A percentile compares a stretch with the other conserved stretches of the same genome.
phyloP scores from a whole-genome alignment of 2,797 vertebrate genomes.

The Discoglossus pictus region DNA sequence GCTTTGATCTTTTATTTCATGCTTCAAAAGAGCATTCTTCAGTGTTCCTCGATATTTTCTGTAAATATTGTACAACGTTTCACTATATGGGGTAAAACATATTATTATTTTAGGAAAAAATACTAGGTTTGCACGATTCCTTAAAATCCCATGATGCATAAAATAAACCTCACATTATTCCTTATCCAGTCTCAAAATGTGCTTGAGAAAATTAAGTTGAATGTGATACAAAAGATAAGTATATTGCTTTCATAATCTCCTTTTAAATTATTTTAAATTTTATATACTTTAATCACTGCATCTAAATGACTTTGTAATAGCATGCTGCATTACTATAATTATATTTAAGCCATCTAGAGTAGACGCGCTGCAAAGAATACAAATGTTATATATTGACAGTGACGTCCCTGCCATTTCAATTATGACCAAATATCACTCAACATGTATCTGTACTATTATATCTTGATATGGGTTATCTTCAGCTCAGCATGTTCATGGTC shows the following conservation, averaged over 20 bases:
- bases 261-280: constrained; percentile 67
- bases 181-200: too few species aligned
- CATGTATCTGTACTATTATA: constrained; percentile 70
- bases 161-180: too few species aligned
- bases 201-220: too few species aligned
- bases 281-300: constrained; percentile 65
- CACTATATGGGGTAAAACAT: too few species aligned
- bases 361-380: constrained; percentile 54
- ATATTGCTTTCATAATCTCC: constrained; percentile 58
- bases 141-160: too few species aligned
- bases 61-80: too few species aligned
- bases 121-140: too few species aligned
- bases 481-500: constrained; percentile 72
- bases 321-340: constrained; percentile 59
- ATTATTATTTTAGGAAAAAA: too few species aligned
- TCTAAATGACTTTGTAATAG: constrained; percentile 74
- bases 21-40: too few species aligned
- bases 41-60: too few species aligned
- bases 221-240: constrained; percentile 74
- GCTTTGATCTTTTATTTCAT: too few species aligned
- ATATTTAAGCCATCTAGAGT: constrained; percentile 63
- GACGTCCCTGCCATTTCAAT: constrained; percentile 79
- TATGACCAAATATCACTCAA: constrained; percentile 66
- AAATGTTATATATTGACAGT: constrained; percentile 73
- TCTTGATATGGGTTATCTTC: constrained; percentile 69